Base-by-base conservation (phyloP, 2,113 vertebrate genomes). In the Nyctereutes procyonoides region DNA sequence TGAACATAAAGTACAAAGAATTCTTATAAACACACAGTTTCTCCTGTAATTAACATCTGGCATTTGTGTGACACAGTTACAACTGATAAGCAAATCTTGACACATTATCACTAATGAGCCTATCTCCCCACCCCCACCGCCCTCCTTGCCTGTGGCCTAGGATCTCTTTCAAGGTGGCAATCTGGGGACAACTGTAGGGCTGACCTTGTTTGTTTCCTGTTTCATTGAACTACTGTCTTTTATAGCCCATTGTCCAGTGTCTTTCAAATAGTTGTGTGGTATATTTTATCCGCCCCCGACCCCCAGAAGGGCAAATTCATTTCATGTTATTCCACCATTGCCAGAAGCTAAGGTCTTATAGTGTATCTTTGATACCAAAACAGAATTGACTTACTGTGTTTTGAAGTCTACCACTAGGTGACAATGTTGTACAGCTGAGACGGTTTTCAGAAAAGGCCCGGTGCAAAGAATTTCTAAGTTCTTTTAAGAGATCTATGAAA, bases 381-480 rank as follows among this genome's bases (percentile, higher is more conserved):
- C 14, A 48, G 77, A 13, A 63, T 58, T 67, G 87, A 62, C 13
- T 73, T 58, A n/a, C 32, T 48, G 8, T 48, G 48, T 83, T 92
- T 92, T 90, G 63, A 86, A 56, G 20, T 8, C 0, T 11, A 56
- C 84, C 98, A 94, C 92, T 71, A 94, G 98, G 93, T 97, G 97
- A 90, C 97, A 90, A 2, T 95, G 65, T 82, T 76, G 32, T 6
- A 96, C 84, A 98, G 62, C 30, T 0, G 63, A 92, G 63, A 53
- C 24, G 38, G 35, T 95, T 94, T 88, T 55, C 24, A 26, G 81
- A 28, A 38, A 14, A 8, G 0, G 26, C 5, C 4, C 11, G 7
- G 11, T 3, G 3, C 53, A 43, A 20, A 88, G 60, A 9, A 2
- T 92, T 84, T 88, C 62, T 94, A 69, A 82, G 62, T 88, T 90